Evolutionary conservation across 2,797 vertebrate genomes (phyloP).

Genomic region (Ceyx erithaca): DNA sequence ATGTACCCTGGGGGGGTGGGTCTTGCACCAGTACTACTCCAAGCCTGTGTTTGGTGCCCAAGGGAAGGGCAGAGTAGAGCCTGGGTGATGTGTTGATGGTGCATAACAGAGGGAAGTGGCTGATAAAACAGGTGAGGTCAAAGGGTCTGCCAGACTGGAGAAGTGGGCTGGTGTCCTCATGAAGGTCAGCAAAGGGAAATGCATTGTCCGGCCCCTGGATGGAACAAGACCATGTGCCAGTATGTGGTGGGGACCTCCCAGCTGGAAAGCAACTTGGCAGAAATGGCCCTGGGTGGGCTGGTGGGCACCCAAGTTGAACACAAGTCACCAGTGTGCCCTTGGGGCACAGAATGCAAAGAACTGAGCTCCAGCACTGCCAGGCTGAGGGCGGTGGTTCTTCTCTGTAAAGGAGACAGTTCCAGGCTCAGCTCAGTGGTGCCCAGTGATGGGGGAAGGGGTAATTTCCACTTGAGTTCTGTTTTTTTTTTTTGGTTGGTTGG

Average conservation of each 20-base stretch:
- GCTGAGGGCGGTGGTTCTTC: neutral
- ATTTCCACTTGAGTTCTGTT: neutral
- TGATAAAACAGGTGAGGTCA: accelerated
- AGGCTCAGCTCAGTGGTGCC: neutral
- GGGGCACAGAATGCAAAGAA: neutral
- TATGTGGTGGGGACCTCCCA: neutral
- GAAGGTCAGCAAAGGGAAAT: neutral
- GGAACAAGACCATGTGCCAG: accelerated
- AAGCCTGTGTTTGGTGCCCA: neutral
- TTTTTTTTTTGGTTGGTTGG: too few relatives aligned
- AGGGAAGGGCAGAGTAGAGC: neutral
- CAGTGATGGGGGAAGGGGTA: neutral
- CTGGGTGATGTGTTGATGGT: neutral
- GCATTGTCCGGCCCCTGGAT: accelerated
- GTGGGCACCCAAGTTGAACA: neutral
- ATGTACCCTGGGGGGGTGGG: accelerated
- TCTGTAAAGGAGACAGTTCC: neutral
- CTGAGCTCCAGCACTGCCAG: neutral
- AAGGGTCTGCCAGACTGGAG: neutral
- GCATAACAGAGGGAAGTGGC: accelerated
- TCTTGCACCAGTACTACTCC: accelerated
- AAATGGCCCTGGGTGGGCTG: neutral
- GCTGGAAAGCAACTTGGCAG: accelerated
- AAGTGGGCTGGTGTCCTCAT: accelerated
- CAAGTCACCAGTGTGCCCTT: accelerated